Conservation (phyloP, 2,888 invertebrate species). For the Phorcus lineatus region DNA sequence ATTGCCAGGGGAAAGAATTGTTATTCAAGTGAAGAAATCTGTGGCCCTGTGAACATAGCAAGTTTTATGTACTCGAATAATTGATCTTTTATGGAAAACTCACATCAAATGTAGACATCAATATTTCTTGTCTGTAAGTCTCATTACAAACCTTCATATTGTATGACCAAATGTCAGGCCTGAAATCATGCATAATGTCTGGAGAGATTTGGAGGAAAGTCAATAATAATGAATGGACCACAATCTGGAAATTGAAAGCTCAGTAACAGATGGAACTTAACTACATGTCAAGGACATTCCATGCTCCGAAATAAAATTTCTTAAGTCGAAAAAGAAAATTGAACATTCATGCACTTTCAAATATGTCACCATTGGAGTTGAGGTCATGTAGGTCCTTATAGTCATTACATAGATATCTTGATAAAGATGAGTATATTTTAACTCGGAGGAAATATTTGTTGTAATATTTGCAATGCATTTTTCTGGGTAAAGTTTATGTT, state of each 20-base stretch:
- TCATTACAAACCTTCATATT: slow-evolving; percentile 10
- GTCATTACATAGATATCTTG: too few species aligned
- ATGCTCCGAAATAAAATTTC: not conserved
- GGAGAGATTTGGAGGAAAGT: not conserved
- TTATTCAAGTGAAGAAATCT: too few species aligned
- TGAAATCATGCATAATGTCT: slow-evolving; percentile 14
- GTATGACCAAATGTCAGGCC: not conserved
- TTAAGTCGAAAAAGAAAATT: not conserved
- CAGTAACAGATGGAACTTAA: slow-evolving; percentile 1
- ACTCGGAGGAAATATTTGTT: too few species aligned
- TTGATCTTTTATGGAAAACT: slow-evolving; percentile 6
- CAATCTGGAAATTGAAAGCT: slow-evolving; percentile 9
- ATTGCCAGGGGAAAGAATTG: too few species aligned
- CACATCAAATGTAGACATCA: not conserved
- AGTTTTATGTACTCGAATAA: not conserved
- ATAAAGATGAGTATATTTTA: too few species aligned
- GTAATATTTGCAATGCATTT: too few species aligned
- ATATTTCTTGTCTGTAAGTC: not conserved
- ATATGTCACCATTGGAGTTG: too few species aligned
- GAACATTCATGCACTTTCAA: too few species aligned
- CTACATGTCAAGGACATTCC: not conserved
- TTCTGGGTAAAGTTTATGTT: too few species aligned
- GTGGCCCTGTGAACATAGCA: too few species aligned
- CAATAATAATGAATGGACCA: slow-evolving; percentile 1
- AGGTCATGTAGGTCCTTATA: too few species aligned